Evolutionary conservation across 2,888 invertebrate genomes (phyloP).

Genomic region (Cosmopolites sordidus): DNA sequence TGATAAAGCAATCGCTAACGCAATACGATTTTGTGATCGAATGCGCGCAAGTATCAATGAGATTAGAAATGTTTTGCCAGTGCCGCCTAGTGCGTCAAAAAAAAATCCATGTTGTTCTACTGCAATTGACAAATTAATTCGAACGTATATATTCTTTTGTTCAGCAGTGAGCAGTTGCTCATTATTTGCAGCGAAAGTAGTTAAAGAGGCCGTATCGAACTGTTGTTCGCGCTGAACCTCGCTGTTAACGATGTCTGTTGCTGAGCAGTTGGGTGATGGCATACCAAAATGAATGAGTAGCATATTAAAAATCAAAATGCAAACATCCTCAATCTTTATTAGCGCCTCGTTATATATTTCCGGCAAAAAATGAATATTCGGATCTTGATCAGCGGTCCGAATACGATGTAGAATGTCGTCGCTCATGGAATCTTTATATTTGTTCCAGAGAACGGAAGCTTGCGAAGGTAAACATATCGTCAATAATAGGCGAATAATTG

Average conservation of each 20-base stretch:
- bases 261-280: no score
- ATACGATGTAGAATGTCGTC: slow-evolving; percentile 21
- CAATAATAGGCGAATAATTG: no score
- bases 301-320: no score
- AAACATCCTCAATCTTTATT: background rate
- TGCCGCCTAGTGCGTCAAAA: slow-evolving; percentile 21
- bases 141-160: slow-evolving; percentile 7
- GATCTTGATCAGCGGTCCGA: background rate
- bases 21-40: background rate
- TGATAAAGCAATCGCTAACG: slow-evolving; percentile 9
- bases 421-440: slow-evolving; percentile 30
- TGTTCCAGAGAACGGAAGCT: slow-evolving; percentile 30
- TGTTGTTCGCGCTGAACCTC: background rate
- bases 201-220: background rate
- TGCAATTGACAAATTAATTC: no score
- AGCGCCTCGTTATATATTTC: slow-evolving; percentile 1
- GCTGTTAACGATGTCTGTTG: background rate
- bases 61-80: slow-evolving; percentile 20
- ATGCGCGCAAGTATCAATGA: slow-evolving; percentile 5
- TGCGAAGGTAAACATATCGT: slow-evolving; percentile 29
- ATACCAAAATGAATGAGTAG: no score
- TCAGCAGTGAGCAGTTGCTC: slow-evolving; percentile 7
- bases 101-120: no score
- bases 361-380: background rate
- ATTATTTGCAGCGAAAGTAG: background rate